Conservation (phyloP, 35 echinoderm and acorn worm genomes). For the Nesometra sesokonis region DNA sequence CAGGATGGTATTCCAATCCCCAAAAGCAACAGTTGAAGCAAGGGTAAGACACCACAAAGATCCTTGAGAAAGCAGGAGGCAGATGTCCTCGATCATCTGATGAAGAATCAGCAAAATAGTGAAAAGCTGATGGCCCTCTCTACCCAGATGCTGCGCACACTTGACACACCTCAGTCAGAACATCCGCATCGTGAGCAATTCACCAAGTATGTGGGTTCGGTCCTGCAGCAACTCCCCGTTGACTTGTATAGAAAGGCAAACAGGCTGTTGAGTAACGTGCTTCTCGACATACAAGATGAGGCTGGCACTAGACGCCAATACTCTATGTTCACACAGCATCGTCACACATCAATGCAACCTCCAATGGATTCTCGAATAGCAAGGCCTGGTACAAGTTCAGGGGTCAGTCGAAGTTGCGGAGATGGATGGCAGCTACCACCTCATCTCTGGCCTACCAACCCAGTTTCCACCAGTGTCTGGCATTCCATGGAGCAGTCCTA, state of each 20-base stretch:
- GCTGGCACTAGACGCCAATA: constrained; percentile 7
- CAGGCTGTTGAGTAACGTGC: not conserved
- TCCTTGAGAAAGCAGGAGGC: constrained; percentile 8
- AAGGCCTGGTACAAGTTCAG: not conserved
- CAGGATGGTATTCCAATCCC: not conserved
- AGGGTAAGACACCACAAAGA: constrained; percentile 4
- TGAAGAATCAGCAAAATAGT: constrained; percentile 11
- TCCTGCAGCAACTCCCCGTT: constrained; percentile 14
- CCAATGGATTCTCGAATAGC: not conserved
- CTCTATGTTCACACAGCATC: not conserved
- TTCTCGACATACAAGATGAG: constrained; percentile 15
- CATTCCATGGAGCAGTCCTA: too few relatives aligned
- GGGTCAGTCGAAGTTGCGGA: not conserved
- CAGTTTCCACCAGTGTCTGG: not conserved
- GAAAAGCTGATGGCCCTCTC: constrained; percentile 12
- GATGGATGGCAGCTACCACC: constrained; percentile 4
- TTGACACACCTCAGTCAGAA: constrained; percentile 3
- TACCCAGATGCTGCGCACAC: constrained; percentile 7
- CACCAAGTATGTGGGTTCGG: constrained; percentile 8
- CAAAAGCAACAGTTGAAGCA: not conserved
- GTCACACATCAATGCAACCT: constrained; percentile 2
- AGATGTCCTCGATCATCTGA: constrained; percentile 1
- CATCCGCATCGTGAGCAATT: constrained; percentile 4
- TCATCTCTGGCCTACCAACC: constrained; percentile 15
- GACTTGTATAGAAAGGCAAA: constrained; percentile 16